These are phyloP conservation scores for Bombus vancouverensis DNA, from an alignment of 1,140 invertebrate genomes.

Conservation along the genomic window DNA sequence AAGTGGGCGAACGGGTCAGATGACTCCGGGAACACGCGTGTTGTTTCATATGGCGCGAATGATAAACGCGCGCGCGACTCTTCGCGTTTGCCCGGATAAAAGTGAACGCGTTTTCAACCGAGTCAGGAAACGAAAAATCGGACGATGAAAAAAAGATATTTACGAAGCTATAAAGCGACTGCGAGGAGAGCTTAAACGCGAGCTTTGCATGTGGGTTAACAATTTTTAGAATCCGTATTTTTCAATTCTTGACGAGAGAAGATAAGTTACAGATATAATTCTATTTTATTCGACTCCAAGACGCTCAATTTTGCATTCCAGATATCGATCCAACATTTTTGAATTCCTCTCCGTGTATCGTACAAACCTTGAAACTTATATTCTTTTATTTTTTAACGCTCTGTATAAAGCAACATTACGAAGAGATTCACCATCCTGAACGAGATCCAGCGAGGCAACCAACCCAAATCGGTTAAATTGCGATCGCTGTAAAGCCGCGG, in stretches of 20 bases:
- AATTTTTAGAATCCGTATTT: background rate
- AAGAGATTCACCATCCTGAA: background rate
- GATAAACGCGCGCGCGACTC: conserved; percentile 41
- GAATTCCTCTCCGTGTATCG: too few relatives aligned
- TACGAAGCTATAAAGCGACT: too few relatives aligned
- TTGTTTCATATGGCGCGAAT: conserved; percentile 53
- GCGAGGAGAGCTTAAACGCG: too few relatives aligned
- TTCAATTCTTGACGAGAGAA: background rate
- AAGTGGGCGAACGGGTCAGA: conserved; percentile 63
- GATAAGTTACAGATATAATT: too few relatives aligned
- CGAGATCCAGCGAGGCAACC: background rate
- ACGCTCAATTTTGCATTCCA: too few relatives aligned
- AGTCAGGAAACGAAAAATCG: background rate
- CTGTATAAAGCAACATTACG: background rate
- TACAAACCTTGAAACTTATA: background rate
- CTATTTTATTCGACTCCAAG: too few relatives aligned
- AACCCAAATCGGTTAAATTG: conserved; percentile 33
- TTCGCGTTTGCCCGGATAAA: background rate
- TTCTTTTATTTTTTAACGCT: background rate
- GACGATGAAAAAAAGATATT: background rate
- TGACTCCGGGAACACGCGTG: conserved; percentile 29
- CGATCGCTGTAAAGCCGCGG: conserved; percentile 6
- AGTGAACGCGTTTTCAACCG: background rate
- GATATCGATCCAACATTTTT: too few relatives aligned
- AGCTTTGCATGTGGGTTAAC: too few relatives aligned